Evolutionary conservation across 1,140 invertebrate genomes (phyloP).

Genomic region (Sipha flava): DNA sequence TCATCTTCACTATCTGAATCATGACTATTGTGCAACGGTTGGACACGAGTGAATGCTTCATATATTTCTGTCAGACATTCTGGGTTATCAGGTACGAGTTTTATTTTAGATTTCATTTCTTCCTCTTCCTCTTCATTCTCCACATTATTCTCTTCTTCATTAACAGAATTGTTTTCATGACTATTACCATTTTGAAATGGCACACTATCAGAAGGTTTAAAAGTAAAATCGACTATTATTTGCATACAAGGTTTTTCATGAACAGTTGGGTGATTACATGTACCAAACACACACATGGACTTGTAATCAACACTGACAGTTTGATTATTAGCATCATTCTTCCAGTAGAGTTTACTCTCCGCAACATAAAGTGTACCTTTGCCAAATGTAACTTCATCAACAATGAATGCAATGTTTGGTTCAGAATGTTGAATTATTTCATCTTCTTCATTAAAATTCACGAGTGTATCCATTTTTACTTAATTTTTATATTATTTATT

Average conservation of each 20-base stretch:
- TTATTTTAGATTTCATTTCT: slow-evolving; percentile 27
- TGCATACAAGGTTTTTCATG: slow-evolving; percentile 17
- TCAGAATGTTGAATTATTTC: neutral
- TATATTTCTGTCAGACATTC: slow-evolving; percentile 3
- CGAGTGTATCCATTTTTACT: slow-evolving; percentile 3
- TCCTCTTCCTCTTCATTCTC: neutral
- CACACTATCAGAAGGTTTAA: neutral
- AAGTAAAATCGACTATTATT: slow-evolving; percentile 4
- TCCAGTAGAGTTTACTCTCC: slow-evolving; percentile 28
- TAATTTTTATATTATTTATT: neutral
- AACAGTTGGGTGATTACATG: slow-evolving; percentile 16
- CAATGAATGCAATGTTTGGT: neutral
- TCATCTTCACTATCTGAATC: neutral
- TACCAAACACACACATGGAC: slow-evolving; percentile 20
- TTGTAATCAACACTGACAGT: slow-evolving; percentile 17
- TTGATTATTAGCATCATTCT: neutral
- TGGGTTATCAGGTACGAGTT: slow-evolving; percentile 2
- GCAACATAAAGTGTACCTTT: slow-evolving; percentile 10
- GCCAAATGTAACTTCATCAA: neutral
- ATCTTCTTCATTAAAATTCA: slow-evolving; percentile 10
- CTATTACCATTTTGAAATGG: neutral
- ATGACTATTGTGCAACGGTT: slow-evolving; percentile 17
- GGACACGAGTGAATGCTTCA: slow-evolving; percentile 8
- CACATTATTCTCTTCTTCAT: neutral
- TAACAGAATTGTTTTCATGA: neutral